phyloP scores from a whole-genome alignment of 2,113 vertebrate species.

The Chascanopsetta lugubris region DNA sequence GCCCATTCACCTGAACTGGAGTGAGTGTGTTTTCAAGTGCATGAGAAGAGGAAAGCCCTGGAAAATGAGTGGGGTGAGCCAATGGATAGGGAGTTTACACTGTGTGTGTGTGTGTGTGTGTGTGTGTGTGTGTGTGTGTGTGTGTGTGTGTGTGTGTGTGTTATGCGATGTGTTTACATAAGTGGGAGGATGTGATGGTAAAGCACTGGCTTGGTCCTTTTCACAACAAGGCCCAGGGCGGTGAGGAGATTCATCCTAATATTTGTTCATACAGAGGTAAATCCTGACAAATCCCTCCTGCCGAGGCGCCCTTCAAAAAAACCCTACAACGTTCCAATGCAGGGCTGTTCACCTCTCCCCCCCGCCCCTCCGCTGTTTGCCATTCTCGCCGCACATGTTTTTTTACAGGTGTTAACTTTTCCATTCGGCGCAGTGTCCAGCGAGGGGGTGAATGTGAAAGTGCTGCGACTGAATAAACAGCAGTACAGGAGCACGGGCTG shows the following conservation, averaged over 20 bases:
- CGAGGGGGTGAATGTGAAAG: constrained; percentile 7
- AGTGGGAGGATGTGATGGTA: constrained; percentile 67
- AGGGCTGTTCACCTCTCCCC: constrained; percentile 22
- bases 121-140: constrained; percentile 8
- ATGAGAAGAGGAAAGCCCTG: constrained; percentile 22
- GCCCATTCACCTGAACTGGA: constrained; percentile 16
- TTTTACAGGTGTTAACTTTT: constrained; percentile 6
- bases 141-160: constrained; percentile 36
- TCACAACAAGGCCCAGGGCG: constrained; percentile 58
- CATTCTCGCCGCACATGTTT: constrained; percentile 14
- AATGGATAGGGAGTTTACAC: constrained; percentile 5
- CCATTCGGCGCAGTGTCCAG: constrained; percentile 10
- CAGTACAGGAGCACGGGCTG: background rate
- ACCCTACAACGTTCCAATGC: constrained; percentile 29
- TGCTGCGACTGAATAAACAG: background rate
- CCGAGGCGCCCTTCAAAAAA: constrained; percentile 54
- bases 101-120: constrained; percentile 4
- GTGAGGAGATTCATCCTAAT: constrained; percentile 55
- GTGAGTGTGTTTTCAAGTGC: constrained; percentile 24
- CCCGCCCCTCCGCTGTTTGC: constrained; percentile 8
- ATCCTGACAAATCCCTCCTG: constrained; percentile 68
- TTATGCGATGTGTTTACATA: constrained; percentile 57
- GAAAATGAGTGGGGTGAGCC: constrained; percentile 22
- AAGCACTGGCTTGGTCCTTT: constrained; percentile 52
- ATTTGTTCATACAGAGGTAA: constrained; percentile 70